Evolutionary conservation across 2,797 vertebrate species (phyloP).

Genomic region (Sarcoramphus papa): DNA sequence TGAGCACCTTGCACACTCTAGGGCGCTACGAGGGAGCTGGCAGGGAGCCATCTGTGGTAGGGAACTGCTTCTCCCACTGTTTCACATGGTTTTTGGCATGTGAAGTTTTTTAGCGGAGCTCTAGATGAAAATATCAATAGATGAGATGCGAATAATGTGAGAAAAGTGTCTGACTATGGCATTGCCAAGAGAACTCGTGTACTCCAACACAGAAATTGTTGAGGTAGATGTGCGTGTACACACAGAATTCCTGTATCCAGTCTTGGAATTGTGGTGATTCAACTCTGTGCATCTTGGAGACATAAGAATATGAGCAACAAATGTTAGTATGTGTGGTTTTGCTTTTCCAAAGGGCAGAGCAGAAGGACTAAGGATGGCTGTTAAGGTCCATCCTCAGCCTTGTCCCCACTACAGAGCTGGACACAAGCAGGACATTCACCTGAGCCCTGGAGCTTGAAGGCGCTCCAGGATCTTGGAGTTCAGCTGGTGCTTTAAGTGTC

Average conservation of each 20-base stretch:
- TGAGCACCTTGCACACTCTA: not conserved
- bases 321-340: not conserved
- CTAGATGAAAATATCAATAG: not conserved
- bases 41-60: not conserved
- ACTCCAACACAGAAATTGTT: not conserved
- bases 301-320: not conserved
- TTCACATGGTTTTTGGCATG: not conserved
- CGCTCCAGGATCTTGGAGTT: fast-evolving
- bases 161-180: not conserved
- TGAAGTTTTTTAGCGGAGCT: not conserved
- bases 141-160: not conserved
- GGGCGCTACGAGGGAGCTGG: not conserved
- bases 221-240: fast-evolving
- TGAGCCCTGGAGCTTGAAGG: not conserved
- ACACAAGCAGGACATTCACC: not conserved
- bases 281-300: fast-evolving
- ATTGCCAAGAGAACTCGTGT: not conserved
- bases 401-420: not conserved
- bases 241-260: not conserved
- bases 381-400: not conserved
- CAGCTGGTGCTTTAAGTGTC: not conserved
- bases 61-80: not conserved
- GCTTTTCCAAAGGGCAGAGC: not conserved
- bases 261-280: not conserved
- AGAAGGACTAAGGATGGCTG: not conserved